Evolutionary conservation across 2,113 vertebrate species (phyloP), one percentile per base, ranked within the genome.

Genomic region (Trogon melanurus): DNA sequence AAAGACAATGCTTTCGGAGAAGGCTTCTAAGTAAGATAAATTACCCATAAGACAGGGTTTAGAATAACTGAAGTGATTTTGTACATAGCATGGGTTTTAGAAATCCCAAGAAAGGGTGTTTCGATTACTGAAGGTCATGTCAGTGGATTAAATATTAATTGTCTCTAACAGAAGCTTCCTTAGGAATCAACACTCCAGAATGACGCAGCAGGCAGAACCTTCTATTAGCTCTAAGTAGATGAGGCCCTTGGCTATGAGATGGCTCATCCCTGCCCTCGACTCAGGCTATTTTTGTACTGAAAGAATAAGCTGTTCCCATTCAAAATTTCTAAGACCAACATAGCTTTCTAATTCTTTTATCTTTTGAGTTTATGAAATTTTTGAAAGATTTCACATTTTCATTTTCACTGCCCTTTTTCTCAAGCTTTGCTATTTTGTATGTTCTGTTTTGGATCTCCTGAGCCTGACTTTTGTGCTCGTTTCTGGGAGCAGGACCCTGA

Each of bases 401-500:
- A 23, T 57, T 20, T 61, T 61, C 34, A 32, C 16, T 72, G 25
- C 10, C 9, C 2, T 72, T 56, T 50, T 79, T 47, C 36, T 61
- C 81, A 64, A 56, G 10, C 15, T 50, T 0, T 51, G 21, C 4
- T 47, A 16, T 66, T 88, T 75, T 13, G 21, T 0, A 0, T 53
- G 11, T 30, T 85, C 27, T 48, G 20, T 27, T 79, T 50, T 38
- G 30, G 15, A 36, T 20, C 15, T 65, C 19, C 56, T 36, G 56
- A 79, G 16, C 19, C n/a, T 1, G 0, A 27, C 20, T 29, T 44
- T 85, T 13, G 20, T 65, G 79, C 50, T 11, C 1, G 0, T 76
- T 50, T 73, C 65, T 62, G 51, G 54, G 34, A 60, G 16, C 34
- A 85, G 19, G 34, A 32, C 17, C 18, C 11, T 66, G 51, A 83